These are phyloP conservation scores for Todiramphus chloris DNA, from an alignment of 2,113 vertebrate genomes.

Conservation along the genomic window DNA sequence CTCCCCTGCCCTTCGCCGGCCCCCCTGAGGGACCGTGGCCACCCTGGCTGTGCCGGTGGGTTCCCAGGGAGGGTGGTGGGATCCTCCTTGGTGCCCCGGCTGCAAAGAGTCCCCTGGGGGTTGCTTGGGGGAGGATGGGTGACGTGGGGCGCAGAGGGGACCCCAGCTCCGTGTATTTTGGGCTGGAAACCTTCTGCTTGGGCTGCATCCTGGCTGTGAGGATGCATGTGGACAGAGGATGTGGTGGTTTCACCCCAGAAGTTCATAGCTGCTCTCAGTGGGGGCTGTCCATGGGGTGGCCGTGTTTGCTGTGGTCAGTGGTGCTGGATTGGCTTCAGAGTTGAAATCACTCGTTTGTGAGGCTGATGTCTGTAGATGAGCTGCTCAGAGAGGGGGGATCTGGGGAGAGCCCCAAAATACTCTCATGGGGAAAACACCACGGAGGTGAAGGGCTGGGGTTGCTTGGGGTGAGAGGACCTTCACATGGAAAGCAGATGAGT, in stretches of 20 bases:
- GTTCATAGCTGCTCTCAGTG: neutral
- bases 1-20: neutral
- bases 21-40: accelerated
- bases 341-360: accelerated
- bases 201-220: accelerated
- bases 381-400: accelerated
- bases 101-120: neutral
- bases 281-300: neutral
- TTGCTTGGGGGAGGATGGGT: neutral
- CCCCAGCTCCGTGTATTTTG: neutral
- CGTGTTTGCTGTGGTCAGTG: neutral
- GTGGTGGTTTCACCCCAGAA: neutral
- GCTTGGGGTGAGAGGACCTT: accelerated
- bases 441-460: neutral
- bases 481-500: neutral
- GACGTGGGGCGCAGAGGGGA: accelerated
- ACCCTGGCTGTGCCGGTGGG: neutral
- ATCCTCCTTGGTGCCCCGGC: neutral
- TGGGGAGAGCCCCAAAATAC: neutral
- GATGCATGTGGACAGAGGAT: accelerated
- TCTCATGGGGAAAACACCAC: neutral
- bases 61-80: neutral
- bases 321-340: neutral
- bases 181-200: neutral
- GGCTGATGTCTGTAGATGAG: neutral